Evolutionary conservation across 37 sponge, comb jelly and placozoan genomes (phyloP), one percentile per base, ranked within the genome.

Genomic region (Hormiphora californensis): DNA sequence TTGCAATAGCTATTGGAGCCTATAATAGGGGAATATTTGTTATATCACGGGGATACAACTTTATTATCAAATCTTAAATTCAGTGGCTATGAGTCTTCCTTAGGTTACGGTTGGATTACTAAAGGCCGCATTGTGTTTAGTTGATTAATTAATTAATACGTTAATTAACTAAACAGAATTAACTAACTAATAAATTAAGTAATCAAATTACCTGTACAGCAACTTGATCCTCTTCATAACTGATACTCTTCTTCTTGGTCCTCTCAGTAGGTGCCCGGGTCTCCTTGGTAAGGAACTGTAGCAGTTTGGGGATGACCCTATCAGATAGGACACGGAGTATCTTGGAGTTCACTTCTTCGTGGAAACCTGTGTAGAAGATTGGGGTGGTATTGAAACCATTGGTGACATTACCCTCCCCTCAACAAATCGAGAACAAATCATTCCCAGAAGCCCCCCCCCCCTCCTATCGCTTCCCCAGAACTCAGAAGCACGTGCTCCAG

Each of bases 221-320:
- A 30, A 73, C 81, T 73, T 73, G 81, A 28, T 73, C 81, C 46
- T 73, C 36, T 3, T 73, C 81, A 46, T 73, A 73, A 43, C 46
- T 36, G n/a, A 73, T 73, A 15, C 46, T 43, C 44, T 32, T 73
- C 23, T 73, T 73, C 36, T 73, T 73, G 81, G 39, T 73, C 44
- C 81, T 37, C 1, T 73, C 81, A 4, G 27, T 15, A 3, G 81
- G 81, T 19, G 35, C 35, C 2, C 28, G 9, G n/a, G 36, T 73
- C 21, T 40, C 27, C 46, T 73, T 73, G 9, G 81, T 73, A 23
- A 73, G 81, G 44, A 73, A 33, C 81, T 73, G 21, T 46, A 40
- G n/a, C 36, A 73, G 35, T 40, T 73, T 27, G 46, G 81, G 81
- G 3, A 73, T 43, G 46, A 73, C 35, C 38, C 23, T 22, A 3